A percentile compares a stretch with the other conserved stretches of the same genome.
These are phyloP conservation scores for Cassiopea xamachana DNA, from an alignment of 30 jellyfish, hydroid and myxozoan species.

Conservation along the genomic window DNA sequence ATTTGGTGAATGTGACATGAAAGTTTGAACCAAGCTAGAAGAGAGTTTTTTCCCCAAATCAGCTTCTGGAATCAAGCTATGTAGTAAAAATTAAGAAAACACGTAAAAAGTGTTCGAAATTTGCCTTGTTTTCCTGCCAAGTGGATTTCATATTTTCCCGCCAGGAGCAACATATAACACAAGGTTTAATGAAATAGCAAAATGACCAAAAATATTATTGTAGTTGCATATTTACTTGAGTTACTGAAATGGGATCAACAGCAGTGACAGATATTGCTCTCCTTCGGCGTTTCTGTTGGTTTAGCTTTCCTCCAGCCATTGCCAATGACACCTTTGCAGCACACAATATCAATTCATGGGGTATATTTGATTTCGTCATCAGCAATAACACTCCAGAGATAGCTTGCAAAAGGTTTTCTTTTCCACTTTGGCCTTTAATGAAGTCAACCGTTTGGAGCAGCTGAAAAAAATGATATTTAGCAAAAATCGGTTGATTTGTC, in stretches of 20 bases:
- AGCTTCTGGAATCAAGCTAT: too few species aligned
- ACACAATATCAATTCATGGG: not conserved
- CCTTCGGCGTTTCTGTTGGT: not conserved
- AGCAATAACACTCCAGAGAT: not conserved
- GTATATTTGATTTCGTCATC: not conserved
- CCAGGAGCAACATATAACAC: too few species aligned
- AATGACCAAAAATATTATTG: not conserved
- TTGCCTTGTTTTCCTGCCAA: too few species aligned
- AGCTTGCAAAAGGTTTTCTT: not conserved
- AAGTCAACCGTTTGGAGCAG: not conserved
- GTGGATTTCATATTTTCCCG: too few species aligned
- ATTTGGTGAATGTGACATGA: too few species aligned
- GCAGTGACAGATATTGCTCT: constrained; percentile 14
- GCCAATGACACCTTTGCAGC: not conserved
- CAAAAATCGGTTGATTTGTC: too few species aligned
- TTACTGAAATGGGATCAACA: constrained; percentile 19
- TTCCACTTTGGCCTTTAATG: not conserved
- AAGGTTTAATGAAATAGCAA: too few species aligned
- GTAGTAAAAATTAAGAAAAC: too few species aligned
- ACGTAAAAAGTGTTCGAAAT: too few species aligned
- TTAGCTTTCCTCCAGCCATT: not conserved
- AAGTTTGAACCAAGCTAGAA: too few species aligned
- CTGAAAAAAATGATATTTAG: not conserved
- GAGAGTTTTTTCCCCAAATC: too few species aligned
- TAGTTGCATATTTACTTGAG: not conserved